Evolutionary conservation across 1,140 invertebrate species (phyloP).

Genomic region (Orchesella cincta): DNA sequence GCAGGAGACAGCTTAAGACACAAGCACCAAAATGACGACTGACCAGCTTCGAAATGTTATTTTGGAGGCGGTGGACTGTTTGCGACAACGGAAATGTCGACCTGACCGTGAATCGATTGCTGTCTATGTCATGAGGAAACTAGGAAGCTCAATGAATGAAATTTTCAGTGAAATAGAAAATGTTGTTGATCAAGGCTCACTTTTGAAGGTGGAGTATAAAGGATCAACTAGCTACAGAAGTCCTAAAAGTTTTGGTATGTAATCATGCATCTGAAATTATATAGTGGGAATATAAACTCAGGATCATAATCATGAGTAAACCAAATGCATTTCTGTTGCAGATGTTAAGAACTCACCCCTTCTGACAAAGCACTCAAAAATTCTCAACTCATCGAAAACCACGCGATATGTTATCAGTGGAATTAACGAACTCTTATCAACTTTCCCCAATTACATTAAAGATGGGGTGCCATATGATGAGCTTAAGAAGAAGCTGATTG

Average conservation of each 20-base stretch:
- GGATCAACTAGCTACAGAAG: slow-evolving; percentile 80
- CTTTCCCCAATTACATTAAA: slow-evolving; percentile 70
- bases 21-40: slow-evolving; percentile 6
- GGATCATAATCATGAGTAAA: slow-evolving; percentile 38
- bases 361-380: slow-evolving; percentile 57
- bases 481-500: slow-evolving; percentile 65
- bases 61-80: slow-evolving; percentile 79
- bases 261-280: too few species aligned
- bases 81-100: slow-evolving; percentile 76
- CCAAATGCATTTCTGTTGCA: slow-evolving; percentile 5
- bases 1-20: too few species aligned
- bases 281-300: too few species aligned
- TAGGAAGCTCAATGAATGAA: slow-evolving; percentile 63
- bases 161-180: slow-evolving; percentile 73
- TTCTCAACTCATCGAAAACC: slow-evolving; percentile 56
- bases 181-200: slow-evolving; percentile 72
- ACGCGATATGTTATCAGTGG: slow-evolving; percentile 64
- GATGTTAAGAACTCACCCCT: slow-evolving; percentile 46
- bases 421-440: slow-evolving; percentile 68
- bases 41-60: slow-evolving; percentile 60
- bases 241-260: slow-evolving; percentile 61
- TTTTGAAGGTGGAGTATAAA: slow-evolving; percentile 84
- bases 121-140: slow-evolving; percentile 73
- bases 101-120: slow-evolving; percentile 80
- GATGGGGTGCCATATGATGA: slow-evolving; percentile 68